These are phyloP conservation scores for Opisthocomus hoazin DNA, from an alignment of 2,113 vertebrate genomes.

Conservation along the genomic window DNA sequence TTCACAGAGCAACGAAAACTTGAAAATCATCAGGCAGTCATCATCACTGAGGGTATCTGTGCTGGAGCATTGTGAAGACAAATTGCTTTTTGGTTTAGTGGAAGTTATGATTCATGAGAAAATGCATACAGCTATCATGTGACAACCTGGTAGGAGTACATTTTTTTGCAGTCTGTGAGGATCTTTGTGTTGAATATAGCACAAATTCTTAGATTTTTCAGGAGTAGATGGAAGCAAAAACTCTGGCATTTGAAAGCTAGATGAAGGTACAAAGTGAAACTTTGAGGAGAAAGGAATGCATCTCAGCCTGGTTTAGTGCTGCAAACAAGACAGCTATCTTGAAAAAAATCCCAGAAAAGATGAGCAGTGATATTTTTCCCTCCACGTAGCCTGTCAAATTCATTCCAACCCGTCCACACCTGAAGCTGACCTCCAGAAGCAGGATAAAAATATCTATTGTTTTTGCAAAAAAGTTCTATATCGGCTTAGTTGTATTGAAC, in stretches of 20 bases:
- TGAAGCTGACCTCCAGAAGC: not conserved
- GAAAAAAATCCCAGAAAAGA: not conserved
- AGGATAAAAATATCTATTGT: not conserved
- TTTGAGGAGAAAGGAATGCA: not conserved
- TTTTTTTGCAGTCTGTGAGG: not conserved
- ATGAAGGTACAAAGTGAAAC: not conserved
- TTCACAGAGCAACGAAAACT: not conserved
- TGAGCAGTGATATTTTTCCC: not conserved
- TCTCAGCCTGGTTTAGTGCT: not conserved
- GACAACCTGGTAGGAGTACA: not conserved
- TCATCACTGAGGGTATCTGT: not conserved
- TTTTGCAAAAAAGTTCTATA: not conserved
- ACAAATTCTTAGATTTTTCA: not conserved
- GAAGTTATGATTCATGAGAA: not conserved
- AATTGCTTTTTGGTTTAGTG: constrained; percentile 15
- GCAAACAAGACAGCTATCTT: not conserved
- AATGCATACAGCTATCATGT: not conserved
- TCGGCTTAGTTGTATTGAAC: not conserved
- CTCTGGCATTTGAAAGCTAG: constrained; percentile 22
- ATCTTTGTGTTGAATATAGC: not conserved
- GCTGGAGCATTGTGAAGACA: not conserved
- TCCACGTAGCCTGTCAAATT: not conserved
- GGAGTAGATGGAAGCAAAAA: not conserved
- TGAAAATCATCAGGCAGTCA: not conserved
- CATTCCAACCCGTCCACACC: not conserved